Conservation (phyloP, 2,113 vertebrate genomes). For the Neolamprologus modestus region DNA sequence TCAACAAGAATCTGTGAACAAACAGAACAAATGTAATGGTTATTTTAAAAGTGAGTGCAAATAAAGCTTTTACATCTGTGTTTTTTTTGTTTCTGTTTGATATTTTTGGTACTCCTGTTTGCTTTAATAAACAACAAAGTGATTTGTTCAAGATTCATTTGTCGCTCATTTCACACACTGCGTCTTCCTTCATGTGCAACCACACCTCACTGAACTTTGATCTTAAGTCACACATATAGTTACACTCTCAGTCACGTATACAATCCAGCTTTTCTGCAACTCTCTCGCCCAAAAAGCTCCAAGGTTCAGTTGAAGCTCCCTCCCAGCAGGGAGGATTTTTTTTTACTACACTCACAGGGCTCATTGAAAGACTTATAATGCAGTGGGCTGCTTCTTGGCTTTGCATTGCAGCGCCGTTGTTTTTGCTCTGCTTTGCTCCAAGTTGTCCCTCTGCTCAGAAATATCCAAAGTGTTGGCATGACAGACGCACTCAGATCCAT, state of each 20-base stretch:
- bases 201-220: conserved; percentile 32
- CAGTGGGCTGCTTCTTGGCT: not conserved
- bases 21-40: not conserved
- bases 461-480: not conserved
- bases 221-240: not conserved
- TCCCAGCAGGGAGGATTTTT: not conserved
- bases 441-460: not conserved
- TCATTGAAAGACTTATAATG: not conserved
- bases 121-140: not conserved
- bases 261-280: not conserved
- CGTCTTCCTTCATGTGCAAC: not conserved
- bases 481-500: not conserved
- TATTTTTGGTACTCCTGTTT: not conserved
- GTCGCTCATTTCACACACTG: not conserved
- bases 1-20: not conserved
- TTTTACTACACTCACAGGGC: not conserved
- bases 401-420: not conserved
- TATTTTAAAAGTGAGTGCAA: not conserved
- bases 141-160: not conserved
- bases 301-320: not conserved
- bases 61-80: not conserved
- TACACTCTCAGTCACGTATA: not conserved
- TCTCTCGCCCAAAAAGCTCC: not conserved
- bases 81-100: not conserved
- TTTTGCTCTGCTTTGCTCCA: conserved; percentile 4